Conservation (phyloP, 2,113 vertebrate species). For the Gymnogyps californianus region DNA sequence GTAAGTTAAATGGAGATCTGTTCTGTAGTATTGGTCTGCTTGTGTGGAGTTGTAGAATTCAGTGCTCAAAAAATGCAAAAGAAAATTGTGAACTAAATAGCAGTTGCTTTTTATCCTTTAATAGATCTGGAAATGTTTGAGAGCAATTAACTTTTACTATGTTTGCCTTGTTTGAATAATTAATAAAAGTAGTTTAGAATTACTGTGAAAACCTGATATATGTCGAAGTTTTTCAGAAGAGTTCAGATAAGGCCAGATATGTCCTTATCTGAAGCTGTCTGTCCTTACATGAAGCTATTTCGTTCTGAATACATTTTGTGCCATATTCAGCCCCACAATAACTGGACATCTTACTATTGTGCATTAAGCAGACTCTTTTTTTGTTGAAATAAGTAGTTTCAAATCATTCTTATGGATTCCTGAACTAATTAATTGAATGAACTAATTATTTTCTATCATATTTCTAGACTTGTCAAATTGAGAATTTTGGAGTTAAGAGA, state of each 20-base stretch:
- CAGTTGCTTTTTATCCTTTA: not conserved
- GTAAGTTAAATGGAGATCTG: not conserved
- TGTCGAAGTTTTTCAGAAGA: not conserved
- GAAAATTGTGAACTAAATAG: not conserved
- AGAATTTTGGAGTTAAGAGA: constrained; percentile 96
- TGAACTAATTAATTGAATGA: not conserved
- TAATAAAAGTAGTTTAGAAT: not conserved
- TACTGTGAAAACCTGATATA: not conserved
- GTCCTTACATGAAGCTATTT: not conserved
- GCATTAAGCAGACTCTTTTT: not conserved
- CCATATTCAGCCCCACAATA: not conserved
- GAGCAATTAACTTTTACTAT: not conserved
- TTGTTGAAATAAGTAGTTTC: not conserved
- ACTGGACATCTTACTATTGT: accelerated
- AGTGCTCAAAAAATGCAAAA: not conserved
- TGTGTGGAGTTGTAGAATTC: not conserved
- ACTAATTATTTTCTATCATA: not conserved
- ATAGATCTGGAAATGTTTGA: not conserved
- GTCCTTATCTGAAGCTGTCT: not conserved
- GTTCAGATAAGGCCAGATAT: not conserved
- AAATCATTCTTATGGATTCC: not conserved
- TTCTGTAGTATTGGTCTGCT: not conserved
- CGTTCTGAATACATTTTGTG: not conserved
- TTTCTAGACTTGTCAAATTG: constrained; percentile 93
- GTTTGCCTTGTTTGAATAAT: not conserved